phyloP scores from a whole-genome alignment of 2,888 invertebrate genomes.

The Agrochola macilenta region DNA sequence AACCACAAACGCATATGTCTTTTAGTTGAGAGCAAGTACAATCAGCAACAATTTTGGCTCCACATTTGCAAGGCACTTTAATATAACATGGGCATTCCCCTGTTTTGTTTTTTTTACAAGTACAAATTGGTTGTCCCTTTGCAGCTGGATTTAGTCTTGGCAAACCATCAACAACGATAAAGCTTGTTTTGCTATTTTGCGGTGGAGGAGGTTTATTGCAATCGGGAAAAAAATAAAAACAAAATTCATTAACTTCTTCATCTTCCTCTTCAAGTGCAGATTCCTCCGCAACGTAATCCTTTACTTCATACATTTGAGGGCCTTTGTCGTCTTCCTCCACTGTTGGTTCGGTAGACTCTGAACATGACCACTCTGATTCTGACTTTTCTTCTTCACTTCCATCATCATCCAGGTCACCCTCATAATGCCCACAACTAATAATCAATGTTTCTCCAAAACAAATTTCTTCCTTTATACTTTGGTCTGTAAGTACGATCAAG shows the following conservation, averaged over 20 bases:
- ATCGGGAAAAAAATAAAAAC: slow-evolving; percentile 87
- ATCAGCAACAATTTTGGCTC: slow-evolving; percentile 75
- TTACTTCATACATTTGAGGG: slow-evolving; percentile 68
- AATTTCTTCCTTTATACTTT: slow-evolving; percentile 84
- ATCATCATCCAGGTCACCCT: slow-evolving; percentile 71
- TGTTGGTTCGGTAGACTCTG: slow-evolving; percentile 73
- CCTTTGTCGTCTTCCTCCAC: slow-evolving; percentile 71
- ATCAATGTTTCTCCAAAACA: slow-evolving; percentile 90
- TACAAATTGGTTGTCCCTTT: slow-evolving; percentile 67
- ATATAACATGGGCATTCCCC: slow-evolving; percentile 80
- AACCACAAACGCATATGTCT: slow-evolving; percentile 81
- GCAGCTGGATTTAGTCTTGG: slow-evolving; percentile 79
- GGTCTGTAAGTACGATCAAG: slow-evolving; percentile 79
- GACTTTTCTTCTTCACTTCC: slow-evolving; percentile 74
- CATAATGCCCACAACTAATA: slow-evolving; percentile 88
- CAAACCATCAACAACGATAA: slow-evolving; percentile 81
- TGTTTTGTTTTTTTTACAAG: slow-evolving; percentile 75
- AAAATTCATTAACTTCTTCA: slow-evolving; percentile 81
- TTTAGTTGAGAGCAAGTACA: slow-evolving; percentile 79
- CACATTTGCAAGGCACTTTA: slow-evolving; percentile 83
- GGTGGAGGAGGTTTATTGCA: slow-evolving; percentile 76
- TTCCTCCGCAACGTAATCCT: slow-evolving; percentile 70
- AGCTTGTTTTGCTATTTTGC: slow-evolving; percentile 78
- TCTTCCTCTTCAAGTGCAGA: slow-evolving; percentile 63
- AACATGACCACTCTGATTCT: slow-evolving; percentile 85